Conservation (phyloP, 2,113 vertebrate species). For the Nothobranchius furzeri region DNA sequence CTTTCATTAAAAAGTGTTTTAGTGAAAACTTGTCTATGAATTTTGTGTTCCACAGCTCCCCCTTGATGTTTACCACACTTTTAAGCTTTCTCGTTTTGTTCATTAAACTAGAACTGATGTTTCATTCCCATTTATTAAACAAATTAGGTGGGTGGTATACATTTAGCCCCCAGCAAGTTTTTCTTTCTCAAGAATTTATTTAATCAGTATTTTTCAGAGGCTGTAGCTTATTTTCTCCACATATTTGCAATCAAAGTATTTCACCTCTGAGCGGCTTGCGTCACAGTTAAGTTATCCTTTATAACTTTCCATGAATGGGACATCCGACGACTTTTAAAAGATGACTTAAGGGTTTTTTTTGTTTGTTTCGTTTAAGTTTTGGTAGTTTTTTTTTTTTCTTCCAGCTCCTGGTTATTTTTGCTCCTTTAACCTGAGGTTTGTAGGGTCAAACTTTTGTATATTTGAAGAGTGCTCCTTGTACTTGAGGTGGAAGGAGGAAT, state of each 20-base stretch:
- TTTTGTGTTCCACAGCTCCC: not conserved
- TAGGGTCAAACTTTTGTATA: not conserved
- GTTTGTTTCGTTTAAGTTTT: too few species aligned
- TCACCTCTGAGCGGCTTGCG: slow-evolving; percentile 18
- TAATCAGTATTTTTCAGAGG: too few species aligned
- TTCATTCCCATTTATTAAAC: not conserved
- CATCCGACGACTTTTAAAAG: too few species aligned
- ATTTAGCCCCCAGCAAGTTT: not conserved
- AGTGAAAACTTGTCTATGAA: not conserved
- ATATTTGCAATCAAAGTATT: not conserved
- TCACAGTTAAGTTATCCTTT: too few species aligned
- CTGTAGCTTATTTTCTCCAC: too few species aligned
- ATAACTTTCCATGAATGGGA: too few species aligned
- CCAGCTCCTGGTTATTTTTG: not conserved
- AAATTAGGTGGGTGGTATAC: slow-evolving; percentile 20
- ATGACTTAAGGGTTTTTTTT: too few species aligned
- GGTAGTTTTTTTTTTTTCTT: too few species aligned
- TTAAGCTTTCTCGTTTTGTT: not conserved
- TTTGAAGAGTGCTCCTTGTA: slow-evolving; percentile 1
- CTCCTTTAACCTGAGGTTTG: too few species aligned
- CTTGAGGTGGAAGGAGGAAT: not conserved
- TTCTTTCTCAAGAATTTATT: not conserved
- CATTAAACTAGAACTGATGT: not conserved
- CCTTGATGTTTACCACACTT: too few species aligned
- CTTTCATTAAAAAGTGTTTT: not conserved